A percentile compares a stretch with the other conserved stretches of the same genome.
Conservation (phyloP, 92 coral and sea anemone species). For the Desmophyllum pertusum region DNA sequence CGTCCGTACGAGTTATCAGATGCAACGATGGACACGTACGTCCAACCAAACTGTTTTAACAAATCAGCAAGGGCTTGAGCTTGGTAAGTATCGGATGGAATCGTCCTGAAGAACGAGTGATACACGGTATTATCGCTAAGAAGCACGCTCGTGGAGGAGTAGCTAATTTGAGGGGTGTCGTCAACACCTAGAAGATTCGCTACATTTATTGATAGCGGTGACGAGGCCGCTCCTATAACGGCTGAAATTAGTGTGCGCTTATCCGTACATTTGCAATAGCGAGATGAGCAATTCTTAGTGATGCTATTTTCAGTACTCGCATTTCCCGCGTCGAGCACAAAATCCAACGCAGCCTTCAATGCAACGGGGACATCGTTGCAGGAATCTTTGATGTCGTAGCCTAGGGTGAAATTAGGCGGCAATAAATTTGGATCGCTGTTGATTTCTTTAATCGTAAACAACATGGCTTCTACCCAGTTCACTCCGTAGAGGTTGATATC, state of each 20-base stretch:
- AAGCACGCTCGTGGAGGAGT: constrained; percentile 92
- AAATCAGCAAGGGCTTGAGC: constrained; percentile 95
- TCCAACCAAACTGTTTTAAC: constrained; percentile 81
- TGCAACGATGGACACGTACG: constrained; percentile 88
- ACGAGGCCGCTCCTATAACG: constrained; percentile 95
- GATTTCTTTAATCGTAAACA: constrained; percentile 83
- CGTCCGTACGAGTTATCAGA: constrained; percentile 96
- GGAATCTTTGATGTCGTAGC: constrained; percentile 94
- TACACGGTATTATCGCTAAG: constrained; percentile 79
- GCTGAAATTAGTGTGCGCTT: constrained; percentile 68
- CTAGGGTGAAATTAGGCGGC: constrained; percentile 60
- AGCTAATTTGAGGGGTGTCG: constrained; percentile 92
- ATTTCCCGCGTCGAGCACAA: constrained; percentile 68
- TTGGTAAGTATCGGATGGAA: constrained; percentile 97
- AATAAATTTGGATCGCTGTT: constrained; percentile 55
- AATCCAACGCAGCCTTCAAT: constrained; percentile 72
- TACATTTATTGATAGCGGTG: constrained; percentile 81
- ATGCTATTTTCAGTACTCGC: constrained; percentile 26
- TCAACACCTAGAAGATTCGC: constrained; percentile 81
- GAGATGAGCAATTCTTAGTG: constrained; percentile 14
- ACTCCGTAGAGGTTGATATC: constrained; percentile 80
- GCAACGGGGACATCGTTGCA: constrained; percentile 85
- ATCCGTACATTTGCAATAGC: constrained; percentile 52
- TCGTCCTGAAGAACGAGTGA: constrained; percentile 89
- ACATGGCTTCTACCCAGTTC: constrained; percentile 97